Evolutionary conservation across 2,797 vertebrate species (phyloP).

Genomic region (Megaceryle alcyon): DNA sequence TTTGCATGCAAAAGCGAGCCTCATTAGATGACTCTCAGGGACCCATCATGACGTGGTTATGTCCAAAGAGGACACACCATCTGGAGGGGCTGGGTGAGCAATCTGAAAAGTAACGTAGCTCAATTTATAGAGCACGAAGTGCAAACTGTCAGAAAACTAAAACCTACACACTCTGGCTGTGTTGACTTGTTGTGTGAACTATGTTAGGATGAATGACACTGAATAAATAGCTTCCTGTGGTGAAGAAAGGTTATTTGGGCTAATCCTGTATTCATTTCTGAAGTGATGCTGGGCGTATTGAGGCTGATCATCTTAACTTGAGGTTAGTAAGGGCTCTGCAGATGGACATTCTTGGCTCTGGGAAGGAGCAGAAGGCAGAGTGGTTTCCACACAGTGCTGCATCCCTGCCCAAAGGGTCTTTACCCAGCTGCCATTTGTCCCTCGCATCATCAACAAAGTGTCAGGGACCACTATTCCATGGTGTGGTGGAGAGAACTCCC

Average conservation of each 20-base stretch:
- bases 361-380: neutral
- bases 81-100: neutral
- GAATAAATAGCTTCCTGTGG: neutral
- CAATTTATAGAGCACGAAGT: neutral
- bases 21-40: neutral
- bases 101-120: neutral
- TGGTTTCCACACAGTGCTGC: accelerated
- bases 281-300: neutral
- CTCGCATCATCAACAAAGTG: neutral
- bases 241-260: neutral
- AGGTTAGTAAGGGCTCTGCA: neutral
- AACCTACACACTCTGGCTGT: neutral
- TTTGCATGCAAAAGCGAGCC: neutral
- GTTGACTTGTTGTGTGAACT: neutral
- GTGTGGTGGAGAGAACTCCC: neutral
- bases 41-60: neutral
- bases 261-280: neutral
- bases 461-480: neutral
- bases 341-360: neutral
- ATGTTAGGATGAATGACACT: neutral
- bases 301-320: neutral
- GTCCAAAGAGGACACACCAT: neutral
- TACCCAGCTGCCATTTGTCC: neutral
- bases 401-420: neutral
- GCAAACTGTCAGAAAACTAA: neutral